Evolutionary conservation across 2,113 vertebrate genomes (phyloP), one percentile per base, ranked within the genome.

Genomic region (Burhinus bistriatus): DNA sequence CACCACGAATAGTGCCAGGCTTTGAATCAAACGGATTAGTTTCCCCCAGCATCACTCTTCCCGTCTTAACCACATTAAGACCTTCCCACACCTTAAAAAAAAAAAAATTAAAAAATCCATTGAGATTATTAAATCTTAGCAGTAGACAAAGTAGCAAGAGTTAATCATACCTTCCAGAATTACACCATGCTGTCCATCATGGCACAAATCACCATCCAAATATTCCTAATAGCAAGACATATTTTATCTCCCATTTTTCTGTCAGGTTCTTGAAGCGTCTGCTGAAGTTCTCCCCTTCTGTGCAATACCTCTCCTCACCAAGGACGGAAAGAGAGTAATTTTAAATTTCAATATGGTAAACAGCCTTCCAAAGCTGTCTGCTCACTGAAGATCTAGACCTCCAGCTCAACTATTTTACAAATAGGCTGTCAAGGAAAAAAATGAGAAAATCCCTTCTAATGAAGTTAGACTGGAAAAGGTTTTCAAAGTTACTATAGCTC

Each of bases 1-100:
- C 99, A 75, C 99, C 99, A 76, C 99, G 98, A 96, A 99, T 99
- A 94, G 99, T 99, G 87, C 99, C 99, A 2, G 99, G 99, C 94
- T 99, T 99, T 12, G 99, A 99, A 61, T 99, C 98, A 0, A 98
- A 98, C 4, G 99, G 99, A 93, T 99, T 99, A 79, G 99, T 99
- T 97, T 99, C 99, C 3, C 99, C 99, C 82, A 99, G 98, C 99
- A 99, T 99, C 83, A 99, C 96, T 65, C 99, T 97, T 83, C 99
- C 99, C 0, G 99, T 99, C 98, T 99, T 99, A 96, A 99, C 97
- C 21, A 97, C 98, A 14, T 99, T 99, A 81, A 99, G 97, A 52
- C 99, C 99, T 97, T 99, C 99, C 99, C 99, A 99, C 70, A 99
- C 99, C 99, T 99, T 66, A 49, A 79, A 87, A 21, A 42, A 25